Evolutionary conservation across 2,113 vertebrate species (phyloP).

Genomic region (Seriola dumerili): DNA sequence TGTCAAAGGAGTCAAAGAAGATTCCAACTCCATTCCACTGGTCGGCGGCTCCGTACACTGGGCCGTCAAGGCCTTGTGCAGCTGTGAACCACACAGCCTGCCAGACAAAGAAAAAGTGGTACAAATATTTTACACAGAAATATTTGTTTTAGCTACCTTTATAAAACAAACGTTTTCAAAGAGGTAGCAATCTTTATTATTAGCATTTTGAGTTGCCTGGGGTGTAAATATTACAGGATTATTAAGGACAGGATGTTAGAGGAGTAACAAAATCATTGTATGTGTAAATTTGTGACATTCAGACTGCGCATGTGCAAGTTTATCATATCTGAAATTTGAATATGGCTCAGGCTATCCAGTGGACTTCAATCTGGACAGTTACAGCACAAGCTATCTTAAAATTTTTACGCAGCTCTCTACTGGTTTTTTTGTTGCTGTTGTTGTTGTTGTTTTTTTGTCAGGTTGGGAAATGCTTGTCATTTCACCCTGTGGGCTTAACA

Average conservation of each 20-base stretch:
- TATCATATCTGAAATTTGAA: no score
- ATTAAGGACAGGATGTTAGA: neutral
- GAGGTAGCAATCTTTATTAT: neutral
- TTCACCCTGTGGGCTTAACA: neutral
- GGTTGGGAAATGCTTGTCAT: neutral
- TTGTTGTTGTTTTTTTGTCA: neutral
- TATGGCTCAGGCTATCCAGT: no score
- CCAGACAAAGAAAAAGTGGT: conserved; percentile 8
- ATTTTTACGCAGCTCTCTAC: neutral
- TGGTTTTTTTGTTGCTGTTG: neutral
- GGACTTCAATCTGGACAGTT: neutral
- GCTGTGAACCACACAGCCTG: conserved; percentile 96
- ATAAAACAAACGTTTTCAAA: neutral
- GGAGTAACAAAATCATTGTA: neutral
- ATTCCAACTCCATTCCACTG: conserved; percentile 94
- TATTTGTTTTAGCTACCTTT: neutral
- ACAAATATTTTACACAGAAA: neutral
- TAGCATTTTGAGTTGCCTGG: neutral
- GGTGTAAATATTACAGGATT: neutral
- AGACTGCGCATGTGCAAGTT: no score
- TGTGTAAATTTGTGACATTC: no score
- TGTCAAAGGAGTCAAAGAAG: conserved; percentile 99
- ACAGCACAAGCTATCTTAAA: neutral
- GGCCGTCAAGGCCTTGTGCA: conserved; percentile 92
- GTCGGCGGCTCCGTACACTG: conserved; percentile 95